phyloP scores from a whole-genome alignment of 2,113 vertebrate genomes.

The Scopus umbretta region DNA sequence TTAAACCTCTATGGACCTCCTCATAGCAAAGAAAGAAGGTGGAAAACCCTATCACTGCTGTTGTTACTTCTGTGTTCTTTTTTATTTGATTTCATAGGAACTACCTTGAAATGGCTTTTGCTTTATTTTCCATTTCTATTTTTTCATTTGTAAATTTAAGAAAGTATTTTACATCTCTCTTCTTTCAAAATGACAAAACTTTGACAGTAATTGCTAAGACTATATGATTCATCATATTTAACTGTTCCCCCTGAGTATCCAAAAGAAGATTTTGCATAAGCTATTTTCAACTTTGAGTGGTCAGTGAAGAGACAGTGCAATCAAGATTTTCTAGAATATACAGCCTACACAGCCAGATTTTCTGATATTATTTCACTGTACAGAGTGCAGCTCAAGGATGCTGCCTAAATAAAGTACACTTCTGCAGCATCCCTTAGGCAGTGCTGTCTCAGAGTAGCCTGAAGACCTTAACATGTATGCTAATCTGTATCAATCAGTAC shows the following conservation, averaged over 20 bases:
- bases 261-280: constrained; percentile 3
- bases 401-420: neutral
- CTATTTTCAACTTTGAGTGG: constrained; percentile 6
- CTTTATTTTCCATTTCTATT: neutral
- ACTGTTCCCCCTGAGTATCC: neutral
- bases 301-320: neutral
- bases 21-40: neutral
- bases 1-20: neutral
- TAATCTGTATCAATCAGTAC: neutral
- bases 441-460: neutral
- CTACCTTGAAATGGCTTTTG: neutral
- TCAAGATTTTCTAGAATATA: neutral
- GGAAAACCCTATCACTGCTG: neutral
- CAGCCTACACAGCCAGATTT: neutral
- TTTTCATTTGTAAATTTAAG: neutral
- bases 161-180: neutral
- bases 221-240: constrained; percentile 11
- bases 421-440: neutral
- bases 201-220: constrained; percentile 25
- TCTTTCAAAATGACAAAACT: neutral
- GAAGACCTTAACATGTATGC: neutral
- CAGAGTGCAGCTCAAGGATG: neutral
- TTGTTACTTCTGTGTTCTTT: neutral
- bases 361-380: neutral
- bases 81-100: neutral